Base-by-base conservation (phyloP, 2,888 invertebrate genomes). In the Epsilonema sp. region DNA sequence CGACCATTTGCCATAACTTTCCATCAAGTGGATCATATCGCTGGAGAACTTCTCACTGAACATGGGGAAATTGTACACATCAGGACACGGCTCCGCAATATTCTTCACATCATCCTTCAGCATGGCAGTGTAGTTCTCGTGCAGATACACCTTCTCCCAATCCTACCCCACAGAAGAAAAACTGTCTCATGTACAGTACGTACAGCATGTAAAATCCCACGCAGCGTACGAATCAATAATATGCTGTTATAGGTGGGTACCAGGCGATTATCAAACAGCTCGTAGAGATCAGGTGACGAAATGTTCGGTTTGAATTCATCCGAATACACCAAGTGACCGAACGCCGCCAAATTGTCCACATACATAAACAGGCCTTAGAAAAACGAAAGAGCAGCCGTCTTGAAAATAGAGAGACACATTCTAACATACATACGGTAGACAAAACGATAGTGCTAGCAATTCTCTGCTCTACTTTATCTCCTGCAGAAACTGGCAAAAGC, bases 141-240 rank as follows among this genome's bases (percentile, higher is more conserved):
- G 83, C 37, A 99, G 76, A 61, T 92, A 97, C 26, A 86, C 76
- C 44, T 74, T 69, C 59, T 87, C 81, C 97, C 97, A 99, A 58
- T 94, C 89, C 62, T 77, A 53, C 25, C 8, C n/a, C n/a, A n/a
- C 31, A 45, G n/a, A 24, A 38, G 41, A 43, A 36, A 23, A n/a
- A 25, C 42, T 53, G 3, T 49, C 16, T 16, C 1, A 19, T n/a
- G 20, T 16, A n/a, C 19, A 45, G 68, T 57, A 37, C 39, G 13
- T 46, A 20, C n/a, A n/a, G n/a, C n/a, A n/a, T n/a, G n/a, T n/a
- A n/a, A n/a, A n/a, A n/a, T n/a, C n/a, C n/a, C n/a, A n/a, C n/a
- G n/a, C n/a, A n/a, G n/a, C n/a, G n/a, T n/a, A n/a, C n/a, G n/a
- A n/a, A n/a, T n/a, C n/a, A n/a, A n/a, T n/a, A n/a, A n/a, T n/a